Base-by-base conservation (phyloP, 2,113 vertebrate species). In the Planiliza haematocheilus region DNA sequence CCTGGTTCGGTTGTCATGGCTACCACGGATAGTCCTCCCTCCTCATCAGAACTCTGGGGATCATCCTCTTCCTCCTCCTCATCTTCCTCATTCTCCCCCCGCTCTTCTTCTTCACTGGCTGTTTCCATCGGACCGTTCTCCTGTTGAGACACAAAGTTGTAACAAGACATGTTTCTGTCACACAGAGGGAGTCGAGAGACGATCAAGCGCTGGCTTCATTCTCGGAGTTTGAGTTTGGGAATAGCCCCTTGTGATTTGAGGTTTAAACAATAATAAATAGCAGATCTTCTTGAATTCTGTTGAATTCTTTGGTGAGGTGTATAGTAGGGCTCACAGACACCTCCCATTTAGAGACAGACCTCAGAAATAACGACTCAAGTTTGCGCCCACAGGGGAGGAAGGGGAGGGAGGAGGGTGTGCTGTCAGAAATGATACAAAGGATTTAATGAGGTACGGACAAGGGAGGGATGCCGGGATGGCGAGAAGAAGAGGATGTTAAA, bases 1-100 rank as follows among this genome's bases (percentile, higher is more conserved):
- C 61, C 67, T 50, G 83, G 71, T 71, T 83, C 65, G 50, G 81
- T 86, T 77, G 84, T 83, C 88, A 84, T 90, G 77, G 79, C 51
- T 78, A 88, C 75, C 10, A 68, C 73, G 62, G 77, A 72, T 62
- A 41, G 63, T 82, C 76, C 75, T 78, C 66, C 77, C 55, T 86
- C 84, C 70, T 82, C 83, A 64, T 74, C 82, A 61, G 79, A 88
- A 79, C 83, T 84, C 79, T 45, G 65, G 71, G 70, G 71, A 85
- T 76, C 70, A 0, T 68, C 67, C 4, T 59, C 46, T 16, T 67
- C 45, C 5, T 57, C 57, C 7, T 66, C 53, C 17, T 73, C 45
- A 11, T 72, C 65, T 5, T 30, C 24, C 5, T 30, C 67, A 16
- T 73, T 55, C 16, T 77, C 67, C 9, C 71, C 43, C 41, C 39